These are phyloP conservation scores for Drosophila melanogaster DNA, from an alignment of 1,140 invertebrate genomes.

Conservation along the genomic window DNA sequence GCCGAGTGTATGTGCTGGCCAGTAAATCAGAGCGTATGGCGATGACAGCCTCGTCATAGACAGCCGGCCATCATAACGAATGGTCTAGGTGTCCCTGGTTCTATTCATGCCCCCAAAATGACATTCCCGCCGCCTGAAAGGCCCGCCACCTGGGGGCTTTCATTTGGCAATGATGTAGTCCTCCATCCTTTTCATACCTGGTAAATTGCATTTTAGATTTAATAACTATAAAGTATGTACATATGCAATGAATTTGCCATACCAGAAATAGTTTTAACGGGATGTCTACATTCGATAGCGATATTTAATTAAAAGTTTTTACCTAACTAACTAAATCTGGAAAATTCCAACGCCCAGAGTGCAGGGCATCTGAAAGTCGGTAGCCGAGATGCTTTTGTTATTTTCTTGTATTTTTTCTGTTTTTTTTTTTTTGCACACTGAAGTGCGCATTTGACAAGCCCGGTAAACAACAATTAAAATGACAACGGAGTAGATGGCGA, in stretches of 20 bases:
- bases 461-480: constrained; percentile 84
- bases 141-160: constrained; percentile 1
- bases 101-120: not conserved
- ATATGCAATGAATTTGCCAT: too few relatives aligned
- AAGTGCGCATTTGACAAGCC: constrained; percentile 77
- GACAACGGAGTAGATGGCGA: constrained; percentile 62
- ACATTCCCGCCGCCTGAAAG: not conserved
- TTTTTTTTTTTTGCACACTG: constrained; percentile 17
- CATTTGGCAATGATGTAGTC: not conserved
- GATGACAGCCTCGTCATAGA: constrained; percentile 76
- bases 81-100: constrained; percentile 40
- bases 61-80: constrained; percentile 74
- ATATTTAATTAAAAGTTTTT: too few relatives aligned
- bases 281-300: too few relatives aligned
- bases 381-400: rapidly evolving
- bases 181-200: not conserved
- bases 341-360: not conserved
- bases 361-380: constrained; percentile 2
- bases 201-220: not conserved
- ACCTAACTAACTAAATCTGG: too few relatives aligned
- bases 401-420: not conserved
- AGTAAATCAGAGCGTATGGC: constrained; percentile 80
- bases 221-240: not conserved
- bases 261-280: too few relatives aligned
- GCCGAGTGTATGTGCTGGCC: constrained; percentile 41